Evolutionary conservation across 2,797 vertebrate genomes (phyloP), one percentile per base, ranked within the genome.

Genomic region (Acrocephalus scirpaceus): DNA sequence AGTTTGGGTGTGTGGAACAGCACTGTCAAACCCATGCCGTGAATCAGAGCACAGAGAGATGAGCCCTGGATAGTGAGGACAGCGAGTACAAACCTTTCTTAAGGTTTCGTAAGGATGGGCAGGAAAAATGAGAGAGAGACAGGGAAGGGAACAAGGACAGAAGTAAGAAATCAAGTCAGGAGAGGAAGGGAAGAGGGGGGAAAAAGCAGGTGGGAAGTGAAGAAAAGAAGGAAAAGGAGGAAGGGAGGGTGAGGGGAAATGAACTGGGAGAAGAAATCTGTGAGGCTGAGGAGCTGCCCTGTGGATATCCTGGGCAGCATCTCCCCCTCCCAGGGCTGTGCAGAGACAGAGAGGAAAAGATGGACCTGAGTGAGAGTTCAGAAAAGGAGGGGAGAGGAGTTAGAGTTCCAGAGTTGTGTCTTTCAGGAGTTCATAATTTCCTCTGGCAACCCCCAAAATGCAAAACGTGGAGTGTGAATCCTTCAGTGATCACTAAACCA

Each of bases 11-110:
- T 0, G 0, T 29, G 56, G 70, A 25, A 21, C 29, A 72, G 2
- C 45, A 13, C 16, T 7, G 12, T 2, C 27, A 27, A 25, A 47
- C 11, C 38, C 47, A 5, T 7, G 23, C 8, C 48, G 30, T 56
- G 57, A n/a, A 4, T 11, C 26, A 36, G 67, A 8, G 10, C 58
- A 29, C 19, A 13, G 66, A 45, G 67, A 15, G 53, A 20, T 12
- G 51, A 69, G 4, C 44, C 51, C 67, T 44, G 74, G 42, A 1
- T 3, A 13, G 21, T 0, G 47, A 73, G n/a, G 53, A 53, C 1
- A 5, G 16, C 0, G 1, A 53, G 3, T 40, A 2, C 60, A 60
- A 47, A 61, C 30, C 8, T 67, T 74, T 13, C 47, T 60, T 2
- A 8, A 38, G 53, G 53, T 44, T 44, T 44, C 44, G 8, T 30